Evolutionary conservation across 2,888 invertebrate species (phyloP).

Genomic region (Morpho deidamia): DNA sequence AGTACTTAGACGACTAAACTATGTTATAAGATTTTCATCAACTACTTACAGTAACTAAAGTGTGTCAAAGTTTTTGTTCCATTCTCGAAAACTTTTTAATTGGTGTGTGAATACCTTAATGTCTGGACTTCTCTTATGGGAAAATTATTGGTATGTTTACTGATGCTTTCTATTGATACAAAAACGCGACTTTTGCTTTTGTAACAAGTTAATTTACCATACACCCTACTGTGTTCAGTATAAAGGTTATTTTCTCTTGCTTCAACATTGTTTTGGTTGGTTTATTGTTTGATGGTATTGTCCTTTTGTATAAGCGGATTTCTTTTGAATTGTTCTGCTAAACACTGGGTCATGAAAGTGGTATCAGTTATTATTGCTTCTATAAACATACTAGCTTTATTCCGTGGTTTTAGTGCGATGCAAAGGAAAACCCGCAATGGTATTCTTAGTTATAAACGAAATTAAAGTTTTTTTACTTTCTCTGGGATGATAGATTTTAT

Average conservation of each 20-base stretch:
- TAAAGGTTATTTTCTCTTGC: conserved; percentile 19
- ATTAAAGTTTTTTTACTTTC: too few species aligned
- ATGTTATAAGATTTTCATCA: too few species aligned
- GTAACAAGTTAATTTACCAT: conserved; percentile 5
- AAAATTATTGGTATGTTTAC: conserved; percentile 49
- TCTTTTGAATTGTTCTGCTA: conserved; percentile 26
- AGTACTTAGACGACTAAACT: too few species aligned
- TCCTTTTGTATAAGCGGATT: conserved; percentile 28
- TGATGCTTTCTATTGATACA: conserved; percentile 32
- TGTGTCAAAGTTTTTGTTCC: too few species aligned
- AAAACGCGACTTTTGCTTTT: conserved; percentile 22
- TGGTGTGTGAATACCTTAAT: conserved; percentile 3
- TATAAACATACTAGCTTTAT: not conserved
- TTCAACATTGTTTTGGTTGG: conserved; percentile 10
- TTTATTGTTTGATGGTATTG: conserved; percentile 30
- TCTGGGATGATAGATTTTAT: too few species aligned
- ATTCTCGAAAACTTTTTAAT: too few species aligned
- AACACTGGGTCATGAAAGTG: conserved; percentile 30
- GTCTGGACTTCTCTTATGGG: conserved; percentile 44
- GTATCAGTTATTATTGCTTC: conserved; percentile 16
- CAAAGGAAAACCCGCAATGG: too few species aligned
- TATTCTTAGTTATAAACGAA: too few species aligned
- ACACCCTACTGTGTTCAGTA: not conserved
- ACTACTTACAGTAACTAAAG: too few species aligned
- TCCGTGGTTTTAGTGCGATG: not conserved